phyloP scores from a whole-genome alignment of 2,797 vertebrate species.

The Babyrousa celebensis region DNA sequence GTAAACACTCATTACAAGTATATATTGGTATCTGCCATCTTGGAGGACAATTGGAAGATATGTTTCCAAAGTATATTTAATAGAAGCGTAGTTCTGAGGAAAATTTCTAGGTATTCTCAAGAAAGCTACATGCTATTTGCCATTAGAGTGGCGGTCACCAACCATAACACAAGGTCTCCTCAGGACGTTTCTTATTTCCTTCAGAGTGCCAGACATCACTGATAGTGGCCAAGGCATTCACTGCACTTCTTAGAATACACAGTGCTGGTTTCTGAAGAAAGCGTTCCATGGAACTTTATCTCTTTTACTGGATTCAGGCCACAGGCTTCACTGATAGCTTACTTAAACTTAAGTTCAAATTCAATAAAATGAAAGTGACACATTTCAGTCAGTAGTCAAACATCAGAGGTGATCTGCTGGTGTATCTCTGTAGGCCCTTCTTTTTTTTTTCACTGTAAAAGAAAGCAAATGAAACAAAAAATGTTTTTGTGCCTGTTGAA shows the following conservation, averaged over 20 bases:
- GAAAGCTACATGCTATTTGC: not conserved
- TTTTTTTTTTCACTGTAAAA: not conserved
- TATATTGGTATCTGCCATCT: not conserved
- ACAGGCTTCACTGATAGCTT: not conserved
- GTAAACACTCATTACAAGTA: not conserved
- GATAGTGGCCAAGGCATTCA: not conserved
- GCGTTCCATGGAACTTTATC: not conserved
- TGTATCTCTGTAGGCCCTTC: not conserved
- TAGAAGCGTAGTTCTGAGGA: not conserved
- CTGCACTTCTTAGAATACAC: not conserved
- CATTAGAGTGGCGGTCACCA: not conserved
- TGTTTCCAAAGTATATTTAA: not conserved
- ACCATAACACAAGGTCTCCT: not conserved
- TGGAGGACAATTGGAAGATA: not conserved
- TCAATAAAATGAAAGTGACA: not conserved
- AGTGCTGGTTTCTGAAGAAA: not conserved
- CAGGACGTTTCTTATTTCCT: not conserved
- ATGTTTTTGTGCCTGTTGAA: not conserved
- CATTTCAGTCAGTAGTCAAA: not conserved
- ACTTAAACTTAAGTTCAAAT: constrained; percentile 30
- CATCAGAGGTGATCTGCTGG: not conserved
- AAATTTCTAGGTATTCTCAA: not conserved
- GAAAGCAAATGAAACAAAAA: not conserved
- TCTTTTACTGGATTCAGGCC: not conserved
- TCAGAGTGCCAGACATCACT: not conserved